Conservation (phyloP, 2,888 invertebrate genomes). For the Spisula solida region DNA sequence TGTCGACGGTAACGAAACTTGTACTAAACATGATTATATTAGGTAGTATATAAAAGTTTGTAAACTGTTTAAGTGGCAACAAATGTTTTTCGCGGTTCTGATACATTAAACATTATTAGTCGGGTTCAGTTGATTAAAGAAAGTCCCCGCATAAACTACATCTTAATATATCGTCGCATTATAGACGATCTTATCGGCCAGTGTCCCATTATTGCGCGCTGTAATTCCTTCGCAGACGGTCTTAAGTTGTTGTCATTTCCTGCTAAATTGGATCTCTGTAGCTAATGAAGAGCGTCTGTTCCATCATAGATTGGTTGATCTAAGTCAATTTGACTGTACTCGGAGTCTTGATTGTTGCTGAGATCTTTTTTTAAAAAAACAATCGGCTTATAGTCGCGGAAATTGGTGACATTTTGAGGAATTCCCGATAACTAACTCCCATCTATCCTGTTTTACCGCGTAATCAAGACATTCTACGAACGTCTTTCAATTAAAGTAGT, state of each 20-base stretch:
- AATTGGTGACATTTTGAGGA: background rate
- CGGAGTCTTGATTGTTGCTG: background rate
- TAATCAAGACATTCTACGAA: background rate
- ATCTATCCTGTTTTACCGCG: background rate
- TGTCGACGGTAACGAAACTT: no score
- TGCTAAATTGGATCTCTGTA: background rate
- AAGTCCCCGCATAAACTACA: no score
- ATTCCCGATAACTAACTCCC: background rate
- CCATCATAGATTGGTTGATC: background rate
- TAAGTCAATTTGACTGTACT: background rate
- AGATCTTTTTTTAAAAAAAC: background rate
- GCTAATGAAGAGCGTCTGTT: conserved; percentile 3
- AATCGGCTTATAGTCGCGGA: conserved; percentile 26
- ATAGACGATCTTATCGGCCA: no score
- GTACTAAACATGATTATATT: no score
- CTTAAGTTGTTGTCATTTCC: background rate
- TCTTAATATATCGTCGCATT: no score
- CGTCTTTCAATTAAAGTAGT: background rate
- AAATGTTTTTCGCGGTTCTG: no score
- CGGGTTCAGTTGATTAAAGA: no score
- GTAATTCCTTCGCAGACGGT: background rate
- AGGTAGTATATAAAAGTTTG: no score
- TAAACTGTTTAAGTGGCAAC: no score
- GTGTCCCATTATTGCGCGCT: no score
- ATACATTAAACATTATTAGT: no score